Percentiles rank a stretch among this genome's conserved stretches.
Evolutionary conservation across 2,888 invertebrate species (phyloP).

Genomic region (Ceraclea dissimilis): DNA sequence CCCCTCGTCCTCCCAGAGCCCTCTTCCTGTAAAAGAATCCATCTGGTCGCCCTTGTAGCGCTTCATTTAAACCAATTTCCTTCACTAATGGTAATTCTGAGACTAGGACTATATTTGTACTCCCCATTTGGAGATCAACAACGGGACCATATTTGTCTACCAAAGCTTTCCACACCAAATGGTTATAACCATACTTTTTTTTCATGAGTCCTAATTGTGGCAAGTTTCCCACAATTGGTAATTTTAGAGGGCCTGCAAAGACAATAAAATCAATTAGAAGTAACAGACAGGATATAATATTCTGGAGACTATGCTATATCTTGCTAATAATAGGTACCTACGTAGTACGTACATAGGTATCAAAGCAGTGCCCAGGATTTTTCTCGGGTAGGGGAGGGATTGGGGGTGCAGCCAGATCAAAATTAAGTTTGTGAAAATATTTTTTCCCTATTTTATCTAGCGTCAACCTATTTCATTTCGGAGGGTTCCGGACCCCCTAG

Average conservation of each 20-base stretch:
- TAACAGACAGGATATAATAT: background rate
- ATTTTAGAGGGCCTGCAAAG: constrained; percentile 46
- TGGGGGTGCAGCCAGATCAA: no score
- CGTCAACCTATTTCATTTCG: no score
- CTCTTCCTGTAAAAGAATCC: constrained; percentile 62
- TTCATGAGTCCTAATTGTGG: constrained; percentile 33
- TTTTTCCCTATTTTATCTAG: no score
- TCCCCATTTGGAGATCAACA: constrained; percentile 58
- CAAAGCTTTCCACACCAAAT: constrained; percentile 54
- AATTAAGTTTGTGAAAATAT: no score
- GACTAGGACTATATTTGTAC: constrained; percentile 53
- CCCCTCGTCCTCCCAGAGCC: constrained; percentile 58
- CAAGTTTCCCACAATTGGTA: constrained; percentile 49
- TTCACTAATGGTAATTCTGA: constrained; percentile 54
- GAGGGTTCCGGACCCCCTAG: no score
- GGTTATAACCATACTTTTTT: constrained; percentile 38
- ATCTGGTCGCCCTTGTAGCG: constrained; percentile 63
- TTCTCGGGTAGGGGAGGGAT: no score
- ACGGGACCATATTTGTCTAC: constrained; percentile 54
- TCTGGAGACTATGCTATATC: no score
- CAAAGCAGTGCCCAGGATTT: no score
- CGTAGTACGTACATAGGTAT: no score
- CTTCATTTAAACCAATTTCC: constrained; percentile 52
- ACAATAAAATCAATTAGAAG: background rate
- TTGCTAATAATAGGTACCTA: no score